These are phyloP conservation scores for Perca schrenkii DNA, from an alignment of 2,113 vertebrate species.

Conservation along the genomic window DNA sequence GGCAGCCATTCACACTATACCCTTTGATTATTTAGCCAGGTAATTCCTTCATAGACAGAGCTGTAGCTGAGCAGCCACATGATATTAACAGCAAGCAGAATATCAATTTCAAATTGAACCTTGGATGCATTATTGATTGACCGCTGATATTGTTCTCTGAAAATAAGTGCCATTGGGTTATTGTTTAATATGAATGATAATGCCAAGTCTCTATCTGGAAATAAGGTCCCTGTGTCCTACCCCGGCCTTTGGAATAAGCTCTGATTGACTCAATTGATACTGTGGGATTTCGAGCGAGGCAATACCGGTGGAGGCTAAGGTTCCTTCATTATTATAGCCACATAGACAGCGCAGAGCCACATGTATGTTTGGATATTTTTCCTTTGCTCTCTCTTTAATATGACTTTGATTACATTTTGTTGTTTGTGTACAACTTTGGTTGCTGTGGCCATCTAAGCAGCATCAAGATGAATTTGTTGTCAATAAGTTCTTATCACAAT, in stretches of 20 bases:
- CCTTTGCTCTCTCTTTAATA: slow-evolving; percentile 16
- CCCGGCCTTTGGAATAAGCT: slow-evolving; percentile 93
- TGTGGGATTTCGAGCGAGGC: slow-evolving; percentile 87
- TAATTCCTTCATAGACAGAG: slow-evolving; percentile 94
- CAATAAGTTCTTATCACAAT: neutral
- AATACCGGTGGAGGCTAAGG: slow-evolving; percentile 77
- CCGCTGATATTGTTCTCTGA: slow-evolving; percentile 94
- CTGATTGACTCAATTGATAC: slow-evolving; percentile 94
- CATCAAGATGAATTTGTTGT: neutral
- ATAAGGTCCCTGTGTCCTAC: slow-evolving; percentile 90
- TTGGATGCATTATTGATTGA: slow-evolving; percentile 97
- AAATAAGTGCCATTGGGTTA: slow-evolving; percentile 97
- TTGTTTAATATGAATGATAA: slow-evolving; percentile 98
- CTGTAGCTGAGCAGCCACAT: slow-evolving; percentile 88
- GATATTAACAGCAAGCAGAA: slow-evolving; percentile 95
- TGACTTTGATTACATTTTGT: slow-evolving; percentile 59
- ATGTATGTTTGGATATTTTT: slow-evolving; percentile 26
- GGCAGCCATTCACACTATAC: slow-evolving; percentile 86
- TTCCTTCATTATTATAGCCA: slow-evolving; percentile 49
- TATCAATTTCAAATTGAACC: slow-evolving; percentile 96
- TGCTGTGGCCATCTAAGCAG: neutral
- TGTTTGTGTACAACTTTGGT: slow-evolving; percentile 62
- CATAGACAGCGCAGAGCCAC: slow-evolving; percentile 21
- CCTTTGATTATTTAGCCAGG: slow-evolving; percentile 96
- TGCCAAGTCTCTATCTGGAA: slow-evolving; percentile 89